phyloP scores from a whole-genome alignment of 2,888 invertebrate species.

The Xanthia togata region DNA sequence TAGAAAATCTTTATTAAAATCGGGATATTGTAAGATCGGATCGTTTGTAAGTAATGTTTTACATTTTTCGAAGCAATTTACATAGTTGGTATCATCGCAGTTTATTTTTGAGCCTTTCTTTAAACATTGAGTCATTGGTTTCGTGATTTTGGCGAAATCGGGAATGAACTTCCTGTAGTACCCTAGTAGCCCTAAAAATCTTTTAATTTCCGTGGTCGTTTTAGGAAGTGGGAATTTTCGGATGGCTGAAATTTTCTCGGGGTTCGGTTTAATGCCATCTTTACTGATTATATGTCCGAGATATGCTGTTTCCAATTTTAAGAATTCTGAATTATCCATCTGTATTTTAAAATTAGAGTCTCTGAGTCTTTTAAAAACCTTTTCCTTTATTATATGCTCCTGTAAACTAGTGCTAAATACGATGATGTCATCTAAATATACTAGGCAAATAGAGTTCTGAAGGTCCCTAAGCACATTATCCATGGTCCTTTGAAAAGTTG shows the following conservation, averaged over 20 bases:
- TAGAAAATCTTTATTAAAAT: too few species aligned
- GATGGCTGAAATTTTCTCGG: neutral
- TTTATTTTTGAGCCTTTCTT: neutral
- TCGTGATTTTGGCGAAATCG: constrained; percentile 3
- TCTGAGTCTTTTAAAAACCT: neutral
- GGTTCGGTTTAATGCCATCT: constrained; percentile 3
- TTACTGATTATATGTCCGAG: neutral
- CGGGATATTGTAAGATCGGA: too few species aligned
- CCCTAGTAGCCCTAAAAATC: constrained; percentile 1
- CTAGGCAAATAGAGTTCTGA: neutral
- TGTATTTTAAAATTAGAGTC: too few species aligned
- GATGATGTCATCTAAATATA: neutral
- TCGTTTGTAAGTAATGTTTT: neutral
- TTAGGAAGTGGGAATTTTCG: neutral
- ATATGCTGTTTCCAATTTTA: too few species aligned
- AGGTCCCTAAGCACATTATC: neutral
- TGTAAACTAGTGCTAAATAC: neutral
- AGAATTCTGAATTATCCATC: too few species aligned
- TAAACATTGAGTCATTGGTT: constrained; percentile 8
- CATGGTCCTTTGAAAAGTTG: neutral
- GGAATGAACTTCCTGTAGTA: constrained; percentile 1
- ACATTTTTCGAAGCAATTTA: neutral
- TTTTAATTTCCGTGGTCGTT: neutral
- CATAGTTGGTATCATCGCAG: neutral
- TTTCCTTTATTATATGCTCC: neutral